These are phyloP conservation scores for Scaptomyza reducta DNA, from an alignment of 2,888 invertebrate species.

Conservation along the genomic window DNA sequence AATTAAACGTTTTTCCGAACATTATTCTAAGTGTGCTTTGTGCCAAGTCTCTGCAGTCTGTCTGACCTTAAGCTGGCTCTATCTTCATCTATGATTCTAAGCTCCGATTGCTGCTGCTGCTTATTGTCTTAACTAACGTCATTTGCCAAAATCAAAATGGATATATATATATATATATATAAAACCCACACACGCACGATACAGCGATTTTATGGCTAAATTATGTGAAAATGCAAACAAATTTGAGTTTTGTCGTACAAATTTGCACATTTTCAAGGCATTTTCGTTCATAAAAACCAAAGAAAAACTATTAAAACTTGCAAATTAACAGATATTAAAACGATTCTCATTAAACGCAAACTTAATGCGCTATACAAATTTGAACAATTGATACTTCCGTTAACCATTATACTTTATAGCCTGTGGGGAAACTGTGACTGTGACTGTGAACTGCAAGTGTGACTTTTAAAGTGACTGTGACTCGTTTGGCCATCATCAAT, in stretches of 20 bases:
- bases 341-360: constrained; percentile 19
- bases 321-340: constrained; percentile 25
- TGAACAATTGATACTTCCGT: constrained; percentile 8
- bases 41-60: constrained; percentile 8
- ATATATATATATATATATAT: constrained; percentile 10
- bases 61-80: constrained; percentile 52
- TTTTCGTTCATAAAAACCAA: constrained; percentile 26
- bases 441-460: background rate
- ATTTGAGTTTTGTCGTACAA: constrained; percentile 24
- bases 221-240: constrained; percentile 59
- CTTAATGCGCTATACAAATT: constrained; percentile 28
- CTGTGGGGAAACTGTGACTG: background rate
- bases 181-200: constrained; percentile 21
- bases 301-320: constrained; percentile 28
- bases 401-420: constrained; percentile 3
- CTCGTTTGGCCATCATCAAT: constrained; percentile 45
- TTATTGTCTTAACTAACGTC: constrained; percentile 44
- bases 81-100: constrained; percentile 38
- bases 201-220: constrained; percentile 42
- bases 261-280: constrained; percentile 71
- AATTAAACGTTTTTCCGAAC: constrained; percentile 27
- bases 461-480: constrained; percentile 10
- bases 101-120: constrained; percentile 3
- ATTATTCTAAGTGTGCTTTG: constrained; percentile 61
- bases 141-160: constrained; percentile 38